Percentiles rank a stretch among this genome's conserved stretches.
These are phyloP conservation scores for Julus scanicus DNA, from an alignment of 2,888 invertebrate genomes.

Conservation along the genomic window DNA sequence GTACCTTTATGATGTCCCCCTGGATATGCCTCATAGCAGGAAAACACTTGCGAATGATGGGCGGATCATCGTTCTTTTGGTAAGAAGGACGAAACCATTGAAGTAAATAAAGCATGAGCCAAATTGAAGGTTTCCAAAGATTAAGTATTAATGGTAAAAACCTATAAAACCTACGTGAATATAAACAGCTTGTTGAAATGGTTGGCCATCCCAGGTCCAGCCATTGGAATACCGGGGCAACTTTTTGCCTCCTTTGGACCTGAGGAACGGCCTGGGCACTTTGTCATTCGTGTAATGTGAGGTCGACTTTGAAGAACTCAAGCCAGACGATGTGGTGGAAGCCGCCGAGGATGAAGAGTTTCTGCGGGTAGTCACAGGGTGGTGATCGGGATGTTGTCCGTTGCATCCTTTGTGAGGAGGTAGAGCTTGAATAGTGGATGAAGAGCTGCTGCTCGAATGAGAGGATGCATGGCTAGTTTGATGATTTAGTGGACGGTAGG, in stretches of 20 bases:
- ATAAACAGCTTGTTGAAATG: constrained; percentile 85
- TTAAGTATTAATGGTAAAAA: constrained; percentile 1
- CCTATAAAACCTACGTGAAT: constrained; percentile 77
- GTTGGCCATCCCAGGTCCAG: constrained; percentile 90
- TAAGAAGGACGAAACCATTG: background rate
- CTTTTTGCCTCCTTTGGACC: constrained; percentile 53
- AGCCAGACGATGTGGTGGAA: constrained; percentile 43
- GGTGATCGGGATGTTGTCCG: background rate
- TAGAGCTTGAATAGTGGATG: background rate
- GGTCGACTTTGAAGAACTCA: background rate
- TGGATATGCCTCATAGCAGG: constrained; percentile 88
- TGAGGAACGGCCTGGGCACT: constrained; percentile 52
- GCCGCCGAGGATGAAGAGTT: constrained; percentile 48
- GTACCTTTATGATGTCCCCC: constrained; percentile 83
- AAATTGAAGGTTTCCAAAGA: background rate
- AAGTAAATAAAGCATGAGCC: background rate
- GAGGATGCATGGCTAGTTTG: constrained; percentile 41
- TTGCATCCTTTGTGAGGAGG: constrained; percentile 38
- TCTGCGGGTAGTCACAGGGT: constrained; percentile 4
- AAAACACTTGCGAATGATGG: constrained; percentile 84
- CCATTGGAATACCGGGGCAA: constrained; percentile 82
- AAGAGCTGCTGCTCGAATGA: background rate
- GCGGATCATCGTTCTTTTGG: constrained; percentile 77
- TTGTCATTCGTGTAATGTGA: constrained; percentile 38
- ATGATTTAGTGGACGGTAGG: constrained; percentile 28